phyloP scores from a whole-genome alignment of 2,797 vertebrate species.

The Manis pentadactyla region DNA sequence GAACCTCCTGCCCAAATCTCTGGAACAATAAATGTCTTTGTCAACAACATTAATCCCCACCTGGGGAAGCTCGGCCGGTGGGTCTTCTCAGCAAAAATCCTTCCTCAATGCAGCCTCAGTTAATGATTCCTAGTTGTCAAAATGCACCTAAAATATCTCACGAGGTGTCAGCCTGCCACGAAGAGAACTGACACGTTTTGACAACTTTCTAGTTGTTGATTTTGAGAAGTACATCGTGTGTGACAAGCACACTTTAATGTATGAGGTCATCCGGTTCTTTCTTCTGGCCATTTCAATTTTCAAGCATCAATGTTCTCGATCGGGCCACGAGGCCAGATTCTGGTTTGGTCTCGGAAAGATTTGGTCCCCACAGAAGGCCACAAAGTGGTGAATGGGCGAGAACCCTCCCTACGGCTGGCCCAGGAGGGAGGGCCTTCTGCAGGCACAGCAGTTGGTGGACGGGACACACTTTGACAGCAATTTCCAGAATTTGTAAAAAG shows the following conservation, averaged over 20 bases:
- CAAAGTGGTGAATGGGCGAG: fast-evolving
- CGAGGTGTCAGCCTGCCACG: slow-evolving; percentile 68
- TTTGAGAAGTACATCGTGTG: slow-evolving; percentile 69
- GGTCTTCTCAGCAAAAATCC: slow-evolving; percentile 73
- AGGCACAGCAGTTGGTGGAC: fast-evolving
- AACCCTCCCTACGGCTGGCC: too few relatives aligned
- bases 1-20: slow-evolving; percentile 61
- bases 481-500: neutral
- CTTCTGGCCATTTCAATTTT: slow-evolving; percentile 67
- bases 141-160: slow-evolving; percentile 72
- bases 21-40: slow-evolving; percentile 64
- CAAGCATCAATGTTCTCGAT: slow-evolving; percentile 71
- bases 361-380: fast-evolving
- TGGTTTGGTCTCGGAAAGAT: neutral
- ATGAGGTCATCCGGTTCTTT: slow-evolving; percentile 51
- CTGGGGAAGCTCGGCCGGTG: slow-evolving; percentile 64
- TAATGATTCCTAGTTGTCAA: slow-evolving; percentile 79
- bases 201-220: slow-evolving; percentile 82
- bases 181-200: slow-evolving; percentile 80
- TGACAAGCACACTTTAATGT: slow-evolving; percentile 75
- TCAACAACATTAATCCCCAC: slow-evolving; percentile 71
- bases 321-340: slow-evolving; percentile 38
- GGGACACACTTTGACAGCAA: neutral
- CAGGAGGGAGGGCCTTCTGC: too few relatives aligned
- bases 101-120: slow-evolving; percentile 71